phyloP scores from a whole-genome alignment of 2,113 vertebrate species.

The Salvelinus alpinus region DNA sequence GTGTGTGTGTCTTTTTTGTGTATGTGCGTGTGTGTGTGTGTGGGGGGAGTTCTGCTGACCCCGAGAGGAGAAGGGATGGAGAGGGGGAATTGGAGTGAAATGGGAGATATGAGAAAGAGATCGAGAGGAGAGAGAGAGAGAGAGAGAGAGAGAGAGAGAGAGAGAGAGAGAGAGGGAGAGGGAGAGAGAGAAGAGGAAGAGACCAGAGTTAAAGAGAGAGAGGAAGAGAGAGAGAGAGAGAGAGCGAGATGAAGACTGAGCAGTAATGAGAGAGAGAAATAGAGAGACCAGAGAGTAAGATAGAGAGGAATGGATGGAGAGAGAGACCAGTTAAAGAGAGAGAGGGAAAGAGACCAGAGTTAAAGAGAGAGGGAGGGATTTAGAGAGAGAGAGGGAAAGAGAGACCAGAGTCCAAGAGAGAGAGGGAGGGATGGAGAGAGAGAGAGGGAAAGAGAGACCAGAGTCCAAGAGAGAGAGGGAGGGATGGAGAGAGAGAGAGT shows the following conservation, averaged over 20 bases:
- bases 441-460: background rate
- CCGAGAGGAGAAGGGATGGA: background rate
- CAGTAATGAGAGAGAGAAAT: background rate
- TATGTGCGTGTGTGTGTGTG: slow-evolving; percentile 16
- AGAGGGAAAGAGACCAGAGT: slow-evolving; percentile 8
- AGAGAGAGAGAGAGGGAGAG: slow-evolving; percentile 5
- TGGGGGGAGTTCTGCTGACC: slow-evolving; percentile 9
- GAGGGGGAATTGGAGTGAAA: background rate
- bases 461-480: slow-evolving; percentile 4
- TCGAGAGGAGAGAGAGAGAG: too few species aligned
- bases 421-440: background rate
- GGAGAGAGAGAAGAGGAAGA: background rate
- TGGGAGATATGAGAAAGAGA: background rate
- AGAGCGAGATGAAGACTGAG: too few species aligned
- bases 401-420: background rate
- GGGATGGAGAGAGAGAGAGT: slow-evolving; percentile 15
- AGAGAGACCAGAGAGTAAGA: background rate
- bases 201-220: background rate
- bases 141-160: slow-evolving; percentile 27
- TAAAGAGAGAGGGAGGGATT: background rate
- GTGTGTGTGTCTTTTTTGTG: slow-evolving; percentile 24
- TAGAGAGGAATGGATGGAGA: background rate
- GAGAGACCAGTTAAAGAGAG: slow-evolving; percentile 1
- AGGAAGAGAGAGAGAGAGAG: background rate
- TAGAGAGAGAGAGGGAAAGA: slow-evolving; percentile 2